Evolutionary conservation across 2,113 vertebrate species (phyloP).

Genomic region (Saimiri boliviensis): DNA sequence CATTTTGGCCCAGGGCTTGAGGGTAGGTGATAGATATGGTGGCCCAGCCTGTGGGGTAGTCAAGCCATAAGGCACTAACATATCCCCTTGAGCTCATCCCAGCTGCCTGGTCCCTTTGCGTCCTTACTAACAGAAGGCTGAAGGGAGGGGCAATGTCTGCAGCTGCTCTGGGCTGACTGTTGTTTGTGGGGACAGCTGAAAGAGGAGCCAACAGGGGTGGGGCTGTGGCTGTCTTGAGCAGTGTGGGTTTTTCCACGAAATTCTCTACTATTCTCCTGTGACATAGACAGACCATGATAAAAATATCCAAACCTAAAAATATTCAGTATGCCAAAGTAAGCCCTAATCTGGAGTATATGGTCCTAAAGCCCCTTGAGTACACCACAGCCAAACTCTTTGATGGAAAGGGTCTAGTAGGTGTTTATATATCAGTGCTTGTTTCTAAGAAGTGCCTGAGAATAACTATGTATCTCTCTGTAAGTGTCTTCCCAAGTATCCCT

Average conservation of each 20-base stretch:
- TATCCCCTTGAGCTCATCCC: neutral
- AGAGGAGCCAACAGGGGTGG: slow-evolving; percentile 69
- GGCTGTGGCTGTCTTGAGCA: slow-evolving; percentile 58
- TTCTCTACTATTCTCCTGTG: slow-evolving; percentile 61
- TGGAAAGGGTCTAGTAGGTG: neutral
- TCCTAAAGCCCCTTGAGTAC: neutral
- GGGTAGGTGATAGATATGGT: neutral
- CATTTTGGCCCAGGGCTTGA: neutral
- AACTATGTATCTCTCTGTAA: neutral
- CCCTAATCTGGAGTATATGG: neutral
- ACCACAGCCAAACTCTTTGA: neutral
- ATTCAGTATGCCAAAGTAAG: neutral
- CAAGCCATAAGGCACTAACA: neutral
- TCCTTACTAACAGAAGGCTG: neutral
- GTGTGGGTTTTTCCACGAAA: slow-evolving; percentile 64
- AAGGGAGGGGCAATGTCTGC: slow-evolving; percentile 58
- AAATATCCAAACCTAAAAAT: slow-evolving; percentile 56
- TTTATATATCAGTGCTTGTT: neutral
- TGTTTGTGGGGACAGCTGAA: slow-evolving; percentile 76
- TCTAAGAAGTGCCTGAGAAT: slow-evolving; percentile 8
- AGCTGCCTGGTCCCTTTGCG: neutral
- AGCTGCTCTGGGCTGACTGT: slow-evolving; percentile 63
- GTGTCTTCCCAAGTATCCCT: neutral
- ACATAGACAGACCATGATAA: slow-evolving; percentile 37
- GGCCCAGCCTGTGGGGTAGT: neutral